Evolutionary conservation across 2,113 vertebrate genomes (phyloP), one percentile per base, ranked within the genome.

Genomic region (Bufo gargarizans): DNA sequence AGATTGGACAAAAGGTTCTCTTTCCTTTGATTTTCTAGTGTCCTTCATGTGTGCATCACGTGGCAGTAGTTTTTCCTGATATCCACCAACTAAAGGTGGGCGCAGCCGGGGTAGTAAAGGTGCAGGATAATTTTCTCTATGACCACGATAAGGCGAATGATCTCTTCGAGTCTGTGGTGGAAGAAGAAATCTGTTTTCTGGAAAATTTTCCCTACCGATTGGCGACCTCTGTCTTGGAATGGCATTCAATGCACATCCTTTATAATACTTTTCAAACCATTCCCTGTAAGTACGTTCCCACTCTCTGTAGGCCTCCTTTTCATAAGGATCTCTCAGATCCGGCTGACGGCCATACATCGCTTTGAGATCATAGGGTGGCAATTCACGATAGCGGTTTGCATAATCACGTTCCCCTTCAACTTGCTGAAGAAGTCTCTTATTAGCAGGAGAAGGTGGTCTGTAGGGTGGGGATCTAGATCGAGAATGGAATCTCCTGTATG

Each of bases 201-300:
- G 96, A 79, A 92, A 97, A 90, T 92, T 95, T 90, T 96, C 93
- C 59, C 94, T 93, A 45, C 89, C 94, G 8, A 94, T 91, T 0
- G 97, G 94, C 49, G 94, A 94, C 33, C 96, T 93, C 0, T 94
- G 94, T 49, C 92, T 85, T 14, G 93, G 92, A 88, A 94, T 56
- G 5, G 95, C 93, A 77, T 96, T 92, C 0, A 96, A 95, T 71
- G 95, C 94, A 0, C 94, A 92, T n/a, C 95, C 98, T 89, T 92
- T 97, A 92, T 95, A 97, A 89, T 96, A 97, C 89, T 98, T 98
- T 50, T 99, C 97, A 10, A 96, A 99, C 98, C 98, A 99, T 33
- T 98, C 97, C 86, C 96, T 92, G 58, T 98, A 99, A 72, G 97
- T 96, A 84, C 94, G 92, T 88, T 98, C 97, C 98, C 97, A 99